Base-by-base conservation (phyloP, 2,888 invertebrate genomes). In the Plagiodera versicolora region DNA sequence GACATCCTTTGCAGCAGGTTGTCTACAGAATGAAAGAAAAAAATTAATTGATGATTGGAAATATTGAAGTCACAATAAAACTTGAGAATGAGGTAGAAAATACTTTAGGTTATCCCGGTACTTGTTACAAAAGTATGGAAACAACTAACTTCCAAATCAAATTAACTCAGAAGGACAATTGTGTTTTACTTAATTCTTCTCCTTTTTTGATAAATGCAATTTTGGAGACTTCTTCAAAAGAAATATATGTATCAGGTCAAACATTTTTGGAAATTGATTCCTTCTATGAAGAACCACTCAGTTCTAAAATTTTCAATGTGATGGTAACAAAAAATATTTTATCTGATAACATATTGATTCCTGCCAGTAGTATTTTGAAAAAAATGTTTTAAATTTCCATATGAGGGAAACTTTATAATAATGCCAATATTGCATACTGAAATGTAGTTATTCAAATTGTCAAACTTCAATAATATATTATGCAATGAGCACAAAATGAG, bases 1-100 rank as follows among this genome's bases (percentile, higher is more conserved):
- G n/a, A 44, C 47, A 56, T 56, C 49, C 56, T 46, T 48, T 56
- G 35, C 48, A 56, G 46, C 56, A 56, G 35, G 35, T 56, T 32
- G 17, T 56, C 35, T 47, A 35, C 47, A 47, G 47, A 56, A 30
- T 56, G 32, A 47, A 48, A 32, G 56, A 56, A 56, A 56, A 56
- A 28, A 32, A 54, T 32, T 9, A 46, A 46, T 46, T 48, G 48
- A 28, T 48, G 20, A 24, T 48, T 19, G 48, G 24, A 24, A 20
- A 48, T 48, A 24, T 48, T 20, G n/a, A 28, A 20, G 48, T 48
- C 48, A 48, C 28, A 49, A 49, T 49, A 30, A 49, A 56, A 32
- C 30, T 56, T 47, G 47, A 56, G 35, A 56, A 56, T 32, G 56
- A 48, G 32, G 14, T 47, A 32, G 56, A 32, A 46, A 47, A 56